Percentiles rank a stretch among this genome's conserved stretches.
Conservation (phyloP, 2,113 vertebrate genomes). For the Gracilinanus agilis region DNA sequence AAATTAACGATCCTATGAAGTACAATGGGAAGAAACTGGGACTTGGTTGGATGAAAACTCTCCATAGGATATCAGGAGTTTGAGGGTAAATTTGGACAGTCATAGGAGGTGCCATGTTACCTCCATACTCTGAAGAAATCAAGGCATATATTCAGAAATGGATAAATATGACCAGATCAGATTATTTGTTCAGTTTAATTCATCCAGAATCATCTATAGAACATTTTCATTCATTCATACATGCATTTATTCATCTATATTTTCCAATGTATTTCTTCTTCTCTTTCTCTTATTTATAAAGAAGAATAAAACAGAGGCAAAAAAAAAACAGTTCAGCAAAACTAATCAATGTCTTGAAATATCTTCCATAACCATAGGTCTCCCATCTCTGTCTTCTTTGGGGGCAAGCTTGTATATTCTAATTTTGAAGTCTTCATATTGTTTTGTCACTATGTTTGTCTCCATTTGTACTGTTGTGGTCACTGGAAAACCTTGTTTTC, state of each 20-base stretch:
- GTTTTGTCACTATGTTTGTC: background rate
- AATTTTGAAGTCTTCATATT: background rate
- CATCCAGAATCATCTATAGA: background rate
- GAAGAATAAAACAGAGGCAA: background rate
- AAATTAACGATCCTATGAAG: background rate
- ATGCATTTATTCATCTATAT: background rate
- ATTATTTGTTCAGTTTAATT: background rate
- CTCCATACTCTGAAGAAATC: background rate
- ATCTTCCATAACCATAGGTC: background rate
- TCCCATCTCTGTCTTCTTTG: background rate
- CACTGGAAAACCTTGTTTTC: background rate
- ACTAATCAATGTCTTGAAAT: background rate
- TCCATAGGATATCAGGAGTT: background rate
- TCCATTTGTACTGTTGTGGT: background rate
- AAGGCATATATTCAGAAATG: fast-evolving
- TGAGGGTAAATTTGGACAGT: background rate
- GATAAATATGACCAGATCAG: background rate
- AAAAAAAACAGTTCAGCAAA: background rate
- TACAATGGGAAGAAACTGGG: background rate
- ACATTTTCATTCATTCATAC: background rate
- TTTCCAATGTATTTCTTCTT: background rate
- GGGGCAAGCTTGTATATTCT: background rate
- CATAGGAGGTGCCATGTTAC: background rate
- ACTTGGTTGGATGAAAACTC: background rate
- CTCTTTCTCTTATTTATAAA: background rate